A percentile compares a stretch with the other conserved stretches of the same genome.
Evolutionary conservation across 2,797 vertebrate species (phyloP).

Genomic region (Danio jaintianensis): DNA sequence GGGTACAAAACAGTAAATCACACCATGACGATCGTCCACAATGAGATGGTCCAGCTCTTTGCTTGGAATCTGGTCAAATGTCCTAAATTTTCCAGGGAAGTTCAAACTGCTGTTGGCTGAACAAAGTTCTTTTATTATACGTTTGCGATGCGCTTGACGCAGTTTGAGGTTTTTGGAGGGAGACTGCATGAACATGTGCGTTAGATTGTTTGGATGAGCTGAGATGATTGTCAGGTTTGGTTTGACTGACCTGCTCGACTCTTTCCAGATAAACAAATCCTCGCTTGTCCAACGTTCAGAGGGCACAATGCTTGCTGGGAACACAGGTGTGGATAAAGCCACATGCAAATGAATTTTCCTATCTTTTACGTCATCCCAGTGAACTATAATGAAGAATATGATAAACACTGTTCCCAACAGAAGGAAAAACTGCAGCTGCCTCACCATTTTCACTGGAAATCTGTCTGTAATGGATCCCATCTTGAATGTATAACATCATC

Average conservation of each 20-base stretch:
- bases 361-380: constrained; percentile 17
- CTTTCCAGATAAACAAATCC: constrained; percentile 15
- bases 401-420: constrained; percentile 26
- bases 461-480: background rate
- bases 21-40: constrained; percentile 89
- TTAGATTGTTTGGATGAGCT: background rate
- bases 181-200: background rate
- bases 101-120: background rate
- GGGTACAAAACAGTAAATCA: constrained; percentile 96
- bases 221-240: constrained; percentile 2
- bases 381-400: constrained; percentile 1
- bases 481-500: constrained; percentile 1
- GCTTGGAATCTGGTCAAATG: constrained; percentile 82
- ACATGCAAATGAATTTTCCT: constrained; percentile 3
- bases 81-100: constrained; percentile 10
- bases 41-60: constrained; percentile 90
- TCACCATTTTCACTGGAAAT: constrained; percentile 35
- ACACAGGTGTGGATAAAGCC: background rate
- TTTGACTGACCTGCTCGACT: constrained; percentile 16
- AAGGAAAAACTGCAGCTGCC: constrained; percentile 27
- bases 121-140: background rate
- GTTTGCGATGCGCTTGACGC: constrained; percentile 12
- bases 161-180: background rate
- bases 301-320: background rate
- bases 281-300: background rate